Evolutionary conservation across 2,888 invertebrate species (phyloP).

Genomic region (Sinohyriopsis cumingii): DNA sequence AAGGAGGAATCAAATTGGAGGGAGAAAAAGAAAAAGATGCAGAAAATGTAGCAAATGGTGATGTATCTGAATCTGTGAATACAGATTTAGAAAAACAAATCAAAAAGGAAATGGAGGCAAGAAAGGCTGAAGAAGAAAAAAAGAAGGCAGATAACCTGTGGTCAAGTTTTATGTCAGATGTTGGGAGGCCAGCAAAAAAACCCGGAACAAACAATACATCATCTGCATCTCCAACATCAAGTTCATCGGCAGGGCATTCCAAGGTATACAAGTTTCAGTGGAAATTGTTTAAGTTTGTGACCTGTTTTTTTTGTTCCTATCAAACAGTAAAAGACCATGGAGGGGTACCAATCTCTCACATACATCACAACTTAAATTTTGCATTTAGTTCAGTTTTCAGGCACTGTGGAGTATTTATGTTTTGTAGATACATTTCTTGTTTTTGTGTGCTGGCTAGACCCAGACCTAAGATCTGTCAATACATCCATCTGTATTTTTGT

Average conservation of each 20-base stretch:
- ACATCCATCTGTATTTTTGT: no score
- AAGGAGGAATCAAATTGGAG: constrained; percentile 57
- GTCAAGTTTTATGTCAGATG: constrained; percentile 70
- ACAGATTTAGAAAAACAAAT: constrained; percentile 51
- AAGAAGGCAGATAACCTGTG: constrained; percentile 68
- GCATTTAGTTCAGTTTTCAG: background rate
- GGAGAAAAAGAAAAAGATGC: constrained; percentile 28
- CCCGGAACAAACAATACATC: constrained; percentile 18
- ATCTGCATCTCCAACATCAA: constrained; percentile 16
- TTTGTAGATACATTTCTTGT: no score
- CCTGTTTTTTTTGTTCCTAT: no score
- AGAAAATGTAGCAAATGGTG: constrained; percentile 27
- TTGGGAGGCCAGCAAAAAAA: constrained; percentile 55
- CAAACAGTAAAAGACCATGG: background rate
- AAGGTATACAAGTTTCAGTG: constrained; percentile 20
- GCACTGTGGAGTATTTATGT: background rate
- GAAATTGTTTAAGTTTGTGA: background rate
- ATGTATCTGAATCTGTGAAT: constrained; percentile 27
- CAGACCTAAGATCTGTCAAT: no score
- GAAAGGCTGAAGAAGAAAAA: constrained; percentile 64
- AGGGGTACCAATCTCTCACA: background rate
- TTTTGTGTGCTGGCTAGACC: no score
- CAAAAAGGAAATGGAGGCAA: constrained; percentile 47
- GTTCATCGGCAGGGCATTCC: constrained; percentile 14
- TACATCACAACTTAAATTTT: background rate